Base-by-base conservation (phyloP, 2,888 invertebrate species). In the Uloborus plumipes region DNA sequence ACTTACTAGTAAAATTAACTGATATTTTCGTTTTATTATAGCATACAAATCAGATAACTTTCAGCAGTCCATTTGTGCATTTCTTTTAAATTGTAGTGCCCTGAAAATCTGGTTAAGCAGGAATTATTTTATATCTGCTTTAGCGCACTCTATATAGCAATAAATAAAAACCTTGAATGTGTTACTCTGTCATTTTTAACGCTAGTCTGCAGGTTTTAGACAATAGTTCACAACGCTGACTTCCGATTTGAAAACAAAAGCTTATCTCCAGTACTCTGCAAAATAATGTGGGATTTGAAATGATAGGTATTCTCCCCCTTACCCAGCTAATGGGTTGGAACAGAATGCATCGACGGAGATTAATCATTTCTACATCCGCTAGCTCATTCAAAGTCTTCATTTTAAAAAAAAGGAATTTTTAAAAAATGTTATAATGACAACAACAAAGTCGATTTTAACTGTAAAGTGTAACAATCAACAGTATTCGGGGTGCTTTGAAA, bases 191-290 rank as follows among this genome's bases (percentile, higher is more conserved):
- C 79, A 80, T 80, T 80, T 47, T 26, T 2, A 80, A 66, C 39
- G 39, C 50, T 50, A 67, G 73, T n/a, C 72, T 71, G 50, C 73
- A 73, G 62, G 67, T 80, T 73, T 66, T 39, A 62, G 65, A 80
- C 73, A 80, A 80, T 79, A 49, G 51, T 61, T 73, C 62, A 72
- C 73, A 73, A 50, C 69, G 61, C 13, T 59, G 47, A 62, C 73
- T 80, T 80, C 79, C 79, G 73, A 80, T 80, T 73, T 61, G 16
- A 62, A 49, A 67, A 73, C 79, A 80, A 80, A 69, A 31, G 62
- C 79, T 80, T 80, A 80, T 80, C 79, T 73, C 47, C 39, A 47
- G 50, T 61, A 62, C 59, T 39, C 70, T 55, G 16, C 72, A 64
- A 66, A 79, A 72, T 67, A 79, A 65, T 50, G 65, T 65, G 51